These are phyloP conservation scores for Nothobranchius kuhntae DNA, from an alignment of 2,113 vertebrate species.

Conservation along the genomic window DNA sequence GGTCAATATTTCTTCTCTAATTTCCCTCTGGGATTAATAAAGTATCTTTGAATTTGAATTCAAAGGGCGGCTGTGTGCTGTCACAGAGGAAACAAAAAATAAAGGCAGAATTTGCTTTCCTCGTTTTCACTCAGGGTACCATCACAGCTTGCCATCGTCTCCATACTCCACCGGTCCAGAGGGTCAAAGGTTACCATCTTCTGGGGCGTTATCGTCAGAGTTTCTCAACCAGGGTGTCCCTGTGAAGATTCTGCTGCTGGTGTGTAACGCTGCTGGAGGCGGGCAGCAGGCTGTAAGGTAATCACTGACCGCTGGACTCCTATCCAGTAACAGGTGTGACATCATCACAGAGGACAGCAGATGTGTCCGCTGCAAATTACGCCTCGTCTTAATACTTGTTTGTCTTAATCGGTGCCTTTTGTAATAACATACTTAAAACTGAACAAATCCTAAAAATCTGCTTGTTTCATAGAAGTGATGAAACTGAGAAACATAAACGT, in stretches of 20 bases:
- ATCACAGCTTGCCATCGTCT: conserved; percentile 83
- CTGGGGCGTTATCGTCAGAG: conserved; percentile 80
- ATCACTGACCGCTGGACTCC: background rate
- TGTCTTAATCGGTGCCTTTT: too few relatives aligned
- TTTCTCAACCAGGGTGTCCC: conserved; percentile 75
- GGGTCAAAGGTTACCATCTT: conserved; percentile 69
- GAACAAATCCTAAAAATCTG: too few relatives aligned
- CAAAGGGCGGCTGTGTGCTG: conserved; percentile 1
- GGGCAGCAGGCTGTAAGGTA: conserved; percentile 86
- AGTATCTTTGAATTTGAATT: background rate
- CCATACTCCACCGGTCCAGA: conserved; percentile 74
- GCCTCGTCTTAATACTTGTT: too few relatives aligned
- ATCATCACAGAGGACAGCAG: background rate
- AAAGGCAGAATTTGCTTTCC: too few relatives aligned
- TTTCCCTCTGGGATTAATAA: too few relatives aligned
- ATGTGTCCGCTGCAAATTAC: background rate
- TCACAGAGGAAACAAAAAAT: background rate
- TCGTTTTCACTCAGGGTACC: conserved; percentile 74
- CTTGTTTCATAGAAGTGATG: too few relatives aligned
- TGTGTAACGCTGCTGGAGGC: conserved; percentile 84
- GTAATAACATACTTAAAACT: too few relatives aligned
- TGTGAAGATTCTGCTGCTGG: conserved; percentile 84
- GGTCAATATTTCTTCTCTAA: background rate
- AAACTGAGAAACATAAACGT: too few relatives aligned
- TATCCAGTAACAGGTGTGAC: background rate